A percentile compares a stretch with the other conserved stretches of the same genome.
Evolutionary conservation across 2,113 vertebrate genomes (phyloP).

Genomic region (Trinectes maculatus): DNA sequence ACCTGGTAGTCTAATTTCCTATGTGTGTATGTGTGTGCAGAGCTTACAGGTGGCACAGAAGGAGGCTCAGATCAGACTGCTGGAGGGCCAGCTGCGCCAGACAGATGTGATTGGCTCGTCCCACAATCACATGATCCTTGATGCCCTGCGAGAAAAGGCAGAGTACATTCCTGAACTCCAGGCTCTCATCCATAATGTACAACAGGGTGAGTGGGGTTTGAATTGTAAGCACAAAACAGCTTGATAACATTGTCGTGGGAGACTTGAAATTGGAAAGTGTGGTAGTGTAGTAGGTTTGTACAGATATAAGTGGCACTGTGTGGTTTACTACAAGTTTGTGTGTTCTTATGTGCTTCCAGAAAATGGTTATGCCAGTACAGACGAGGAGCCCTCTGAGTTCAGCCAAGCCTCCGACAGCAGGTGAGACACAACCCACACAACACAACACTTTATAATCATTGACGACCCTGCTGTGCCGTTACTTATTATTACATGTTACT

Average conservation of each 20-base stretch:
- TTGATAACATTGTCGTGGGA: no score
- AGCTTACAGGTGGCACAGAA: constrained; percentile 95
- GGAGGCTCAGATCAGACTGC: constrained; percentile 92
- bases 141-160: constrained; percentile 91
- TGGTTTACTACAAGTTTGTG: not conserved
- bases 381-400: constrained; percentile 93
- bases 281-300: not conserved
- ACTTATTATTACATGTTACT: no score
- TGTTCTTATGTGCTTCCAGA: constrained; percentile 78
- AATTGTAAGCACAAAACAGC: no score
- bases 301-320: not conserved
- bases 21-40: constrained; percentile 66
- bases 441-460: no score
- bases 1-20: not conserved
- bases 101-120: constrained; percentile 87
- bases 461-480: no score
- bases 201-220: constrained; percentile 92
- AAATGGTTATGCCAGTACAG: constrained; percentile 93
- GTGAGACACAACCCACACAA: constrained; percentile 75
- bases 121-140: constrained; percentile 92
- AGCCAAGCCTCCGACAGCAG: constrained; percentile 92
- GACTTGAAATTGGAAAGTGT: not conserved
- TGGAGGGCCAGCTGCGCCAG: constrained; percentile 94
- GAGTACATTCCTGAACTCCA: constrained; percentile 92
- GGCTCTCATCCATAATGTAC: constrained; percentile 92